These are phyloP conservation scores for Pelodytes ibericus DNA, from an alignment of 2,797 vertebrate species.

Conservation along the genomic window DNA sequence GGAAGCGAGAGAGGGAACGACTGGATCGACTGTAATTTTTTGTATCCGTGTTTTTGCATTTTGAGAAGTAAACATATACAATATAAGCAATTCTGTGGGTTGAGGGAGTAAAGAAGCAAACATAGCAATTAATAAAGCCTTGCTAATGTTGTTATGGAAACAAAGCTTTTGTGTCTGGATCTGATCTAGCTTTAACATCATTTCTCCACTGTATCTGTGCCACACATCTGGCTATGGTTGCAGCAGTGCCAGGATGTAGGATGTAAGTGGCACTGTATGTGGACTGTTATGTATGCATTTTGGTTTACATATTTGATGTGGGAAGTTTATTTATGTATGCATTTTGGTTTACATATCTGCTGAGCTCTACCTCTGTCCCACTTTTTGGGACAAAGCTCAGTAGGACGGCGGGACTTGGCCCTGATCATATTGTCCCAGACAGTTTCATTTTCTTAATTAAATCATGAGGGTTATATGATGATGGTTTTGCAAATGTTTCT, in stretches of 20 bases:
- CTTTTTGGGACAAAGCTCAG: no score
- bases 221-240: neutral
- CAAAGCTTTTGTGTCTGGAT: slow-evolving; percentile 3
- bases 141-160: slow-evolving; percentile 27
- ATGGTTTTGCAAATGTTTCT: no score
- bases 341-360: no score
- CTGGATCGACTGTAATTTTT: neutral
- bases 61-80: slow-evolving; percentile 1
- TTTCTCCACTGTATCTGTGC: neutral
- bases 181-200: neutral
- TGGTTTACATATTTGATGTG: neutral
- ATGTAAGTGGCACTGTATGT: neutral
- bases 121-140: slow-evolving; percentile 22
- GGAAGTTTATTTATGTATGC: neutral
- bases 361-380: no score
- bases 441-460: no score
- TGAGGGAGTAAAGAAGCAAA: slow-evolving; percentile 7
- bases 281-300: neutral
- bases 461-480: no score
- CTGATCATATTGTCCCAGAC: no score
- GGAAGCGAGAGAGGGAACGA: neutral
- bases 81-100: slow-evolving; percentile 15
- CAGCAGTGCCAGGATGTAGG: neutral
- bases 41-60: neutral
- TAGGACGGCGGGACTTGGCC: no score